Conservation (phyloP, 2,888 invertebrate genomes). For the Drosophila helvetica region DNA sequence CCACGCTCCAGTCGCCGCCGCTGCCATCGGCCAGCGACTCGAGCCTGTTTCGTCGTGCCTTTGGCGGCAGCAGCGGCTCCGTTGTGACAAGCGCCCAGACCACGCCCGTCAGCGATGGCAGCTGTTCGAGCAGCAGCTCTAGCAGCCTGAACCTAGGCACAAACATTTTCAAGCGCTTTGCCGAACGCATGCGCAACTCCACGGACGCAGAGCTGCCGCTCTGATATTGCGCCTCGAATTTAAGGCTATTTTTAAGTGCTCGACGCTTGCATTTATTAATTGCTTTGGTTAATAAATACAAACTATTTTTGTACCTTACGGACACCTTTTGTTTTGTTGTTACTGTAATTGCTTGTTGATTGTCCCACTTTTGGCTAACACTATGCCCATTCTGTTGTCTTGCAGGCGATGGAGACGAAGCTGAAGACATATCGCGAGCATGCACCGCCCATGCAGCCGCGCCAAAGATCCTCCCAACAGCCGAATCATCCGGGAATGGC, state of each 20-base stretch:
- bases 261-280: constrained; percentile 67
- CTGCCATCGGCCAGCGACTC: constrained; percentile 45
- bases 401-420: constrained; percentile 84
- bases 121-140: constrained; percentile 59
- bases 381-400: constrained; percentile 30
- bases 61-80: constrained; percentile 62
- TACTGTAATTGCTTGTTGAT: constrained; percentile 4
- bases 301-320: constrained; percentile 48
- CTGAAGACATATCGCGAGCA: constrained; percentile 84
- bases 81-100: constrained; percentile 39
- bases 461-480: constrained; percentile 81
- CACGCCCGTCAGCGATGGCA: constrained; percentile 41
- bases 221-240: constrained; percentile 1
- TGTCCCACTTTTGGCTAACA: constrained; percentile 5
- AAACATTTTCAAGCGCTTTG: constrained; percentile 83
- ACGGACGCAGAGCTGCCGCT: constrained; percentile 44
- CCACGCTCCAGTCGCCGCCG: constrained; percentile 37
- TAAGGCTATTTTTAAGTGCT: constrained; percentile 30
- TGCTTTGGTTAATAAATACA: constrained; percentile 68
- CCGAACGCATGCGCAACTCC: constrained; percentile 78
- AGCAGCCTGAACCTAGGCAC: constrained; percentile 78
- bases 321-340: constrained; percentile 44
- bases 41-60: constrained; percentile 70
- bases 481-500: constrained; percentile 41
- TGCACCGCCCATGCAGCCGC: constrained; percentile 81